A percentile compares a stretch with the other conserved stretches of the same genome.
Evolutionary conservation across 2,113 vertebrate genomes (phyloP).

Genomic region (Gasterosteus nipponicus): DNA sequence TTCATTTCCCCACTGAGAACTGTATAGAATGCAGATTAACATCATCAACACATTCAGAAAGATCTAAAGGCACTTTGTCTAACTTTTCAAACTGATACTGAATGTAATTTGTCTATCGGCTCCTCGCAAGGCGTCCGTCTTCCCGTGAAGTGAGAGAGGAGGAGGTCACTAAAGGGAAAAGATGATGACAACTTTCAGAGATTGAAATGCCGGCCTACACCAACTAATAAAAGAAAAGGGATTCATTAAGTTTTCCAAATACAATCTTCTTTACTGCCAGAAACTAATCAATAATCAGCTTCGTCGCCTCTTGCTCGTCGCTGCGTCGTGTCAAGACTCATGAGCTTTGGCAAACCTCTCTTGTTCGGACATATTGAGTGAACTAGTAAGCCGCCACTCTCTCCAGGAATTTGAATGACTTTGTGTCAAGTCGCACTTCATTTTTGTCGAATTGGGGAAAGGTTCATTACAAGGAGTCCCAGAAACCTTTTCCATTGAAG

Average conservation of each 20-base stretch:
- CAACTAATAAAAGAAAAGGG: constrained; percentile 2
- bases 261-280: constrained; percentile 10
- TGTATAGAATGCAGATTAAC: constrained; percentile 70
- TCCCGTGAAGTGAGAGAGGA: constrained; percentile 8
- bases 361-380: constrained; percentile 46
- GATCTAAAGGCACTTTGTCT: constrained; percentile 55
- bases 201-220: constrained; percentile 19
- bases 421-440: constrained; percentile 27
- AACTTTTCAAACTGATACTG: constrained; percentile 59
- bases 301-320: constrained; percentile 4
- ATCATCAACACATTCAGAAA: constrained; percentile 33
- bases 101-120: constrained; percentile 22
- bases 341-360: constrained; percentile 52
- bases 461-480: constrained; percentile 18
- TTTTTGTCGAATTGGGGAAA: constrained; percentile 30
- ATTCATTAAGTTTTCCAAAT: constrained; percentile 41
- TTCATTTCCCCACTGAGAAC: constrained; percentile 60
- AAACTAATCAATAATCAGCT: constrained; percentile 20
- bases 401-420: constrained; percentile 35
- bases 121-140: constrained; percentile 21
- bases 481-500: constrained; percentile 12
- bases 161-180: constrained; percentile 6
- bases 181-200: constrained; percentile 2
- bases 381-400: constrained; percentile 32
- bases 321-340: constrained; percentile 22